phyloP scores from a whole-genome alignment of 1,140 invertebrate species.

The Drosophila leontia region DNA sequence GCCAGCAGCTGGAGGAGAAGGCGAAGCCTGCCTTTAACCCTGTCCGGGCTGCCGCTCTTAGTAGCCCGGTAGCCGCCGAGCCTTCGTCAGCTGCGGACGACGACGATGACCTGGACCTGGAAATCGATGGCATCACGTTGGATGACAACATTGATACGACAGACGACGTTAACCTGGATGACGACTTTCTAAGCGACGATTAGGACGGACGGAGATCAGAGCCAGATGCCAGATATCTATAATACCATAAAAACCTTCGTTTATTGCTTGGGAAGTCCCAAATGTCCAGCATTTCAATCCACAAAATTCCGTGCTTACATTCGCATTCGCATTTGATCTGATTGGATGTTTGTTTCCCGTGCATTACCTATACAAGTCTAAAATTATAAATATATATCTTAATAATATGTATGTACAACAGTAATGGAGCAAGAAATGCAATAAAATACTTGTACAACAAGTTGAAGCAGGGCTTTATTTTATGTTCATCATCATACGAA shows the following conservation, averaged over 20 bases:
- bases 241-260: slow-evolving; percentile 49
- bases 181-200: slow-evolving; percentile 81
- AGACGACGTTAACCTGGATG: slow-evolving; percentile 85
- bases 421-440: slow-evolving; percentile 57
- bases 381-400: slow-evolving; percentile 65
- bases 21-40: slow-evolving; percentile 58
- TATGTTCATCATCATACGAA: neutral
- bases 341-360: slow-evolving; percentile 67
- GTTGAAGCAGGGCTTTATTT: neutral
- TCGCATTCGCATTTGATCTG: slow-evolving; percentile 76
- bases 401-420: slow-evolving; percentile 69
- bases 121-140: slow-evolving; percentile 87
- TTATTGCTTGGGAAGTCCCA: slow-evolving; percentile 49
- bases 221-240: slow-evolving; percentile 46
- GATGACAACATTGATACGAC: slow-evolving; percentile 89
- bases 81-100: slow-evolving; percentile 67
- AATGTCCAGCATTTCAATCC: slow-evolving; percentile 56
- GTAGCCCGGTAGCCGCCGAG: slow-evolving; percentile 37
- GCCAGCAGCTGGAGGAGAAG: slow-evolving; percentile 60
- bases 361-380: slow-evolving; percentile 69
- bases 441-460: slow-evolving; percentile 60
- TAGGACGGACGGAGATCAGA: slow-evolving; percentile 37
- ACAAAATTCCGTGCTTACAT: slow-evolving; percentile 70
- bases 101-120: slow-evolving; percentile 87
- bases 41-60: slow-evolving; percentile 7